Evolutionary conservation across 2,113 vertebrate species (phyloP).

Genomic region (Climacteris rufus): DNA sequence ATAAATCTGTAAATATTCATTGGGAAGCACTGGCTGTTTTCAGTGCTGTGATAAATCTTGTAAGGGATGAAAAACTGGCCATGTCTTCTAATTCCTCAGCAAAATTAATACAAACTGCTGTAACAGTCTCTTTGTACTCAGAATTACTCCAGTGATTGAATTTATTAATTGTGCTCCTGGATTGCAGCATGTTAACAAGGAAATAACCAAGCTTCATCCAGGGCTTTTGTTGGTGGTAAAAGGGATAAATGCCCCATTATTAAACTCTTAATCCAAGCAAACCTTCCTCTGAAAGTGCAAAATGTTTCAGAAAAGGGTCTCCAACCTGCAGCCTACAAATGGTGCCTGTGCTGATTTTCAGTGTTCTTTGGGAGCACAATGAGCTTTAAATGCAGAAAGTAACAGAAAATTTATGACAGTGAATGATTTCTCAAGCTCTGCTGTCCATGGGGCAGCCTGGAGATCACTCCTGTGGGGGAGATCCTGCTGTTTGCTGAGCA

Average conservation of each 20-base stretch:
- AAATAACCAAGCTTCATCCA: neutral
- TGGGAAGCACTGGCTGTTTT: neutral
- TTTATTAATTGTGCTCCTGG: neutral
- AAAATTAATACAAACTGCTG: neutral
- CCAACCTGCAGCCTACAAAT: neutral
- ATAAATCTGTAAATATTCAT: neutral
- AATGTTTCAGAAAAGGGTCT: neutral
- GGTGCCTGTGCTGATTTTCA: rapidly evolving
- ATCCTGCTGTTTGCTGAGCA: neutral
- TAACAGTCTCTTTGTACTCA: neutral
- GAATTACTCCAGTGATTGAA: neutral
- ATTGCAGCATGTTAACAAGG: neutral
- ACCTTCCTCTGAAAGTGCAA: neutral
- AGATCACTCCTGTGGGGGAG: neutral
- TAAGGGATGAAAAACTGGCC: neutral
- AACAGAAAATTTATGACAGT: neutral
- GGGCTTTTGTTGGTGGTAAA: neutral
- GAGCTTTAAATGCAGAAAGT: neutral
- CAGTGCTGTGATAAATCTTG: neutral
- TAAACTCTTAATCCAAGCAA: neutral
- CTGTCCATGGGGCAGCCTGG: neutral
- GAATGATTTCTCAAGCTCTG: neutral
- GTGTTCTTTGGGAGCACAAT: neutral
- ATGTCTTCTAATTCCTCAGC: neutral
- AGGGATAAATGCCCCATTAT: neutral